These are phyloP conservation scores for Varroa destructor DNA, from an alignment of 1,140 invertebrate genomes.

Conservation along the genomic window DNA sequence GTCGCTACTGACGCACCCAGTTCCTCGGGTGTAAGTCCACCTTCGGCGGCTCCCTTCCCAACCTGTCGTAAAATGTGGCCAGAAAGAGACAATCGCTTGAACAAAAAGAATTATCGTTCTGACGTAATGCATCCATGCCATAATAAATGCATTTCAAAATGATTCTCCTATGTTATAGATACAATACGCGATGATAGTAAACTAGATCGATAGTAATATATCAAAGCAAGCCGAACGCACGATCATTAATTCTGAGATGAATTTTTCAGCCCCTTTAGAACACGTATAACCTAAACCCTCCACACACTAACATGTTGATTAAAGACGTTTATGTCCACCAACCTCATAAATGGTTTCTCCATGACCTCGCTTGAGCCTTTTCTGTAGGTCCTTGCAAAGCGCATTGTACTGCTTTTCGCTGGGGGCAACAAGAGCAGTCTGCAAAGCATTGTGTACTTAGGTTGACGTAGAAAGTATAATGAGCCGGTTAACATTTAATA, in stretches of 20 bases:
- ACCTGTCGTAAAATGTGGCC: conserved; percentile 31
- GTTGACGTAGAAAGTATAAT: too few relatives aligned
- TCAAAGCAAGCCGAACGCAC: too few relatives aligned
- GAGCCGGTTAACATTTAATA: too few relatives aligned
- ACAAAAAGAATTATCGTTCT: not conserved
- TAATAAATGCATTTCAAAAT: not conserved
- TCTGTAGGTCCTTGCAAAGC: conserved; percentile 58
- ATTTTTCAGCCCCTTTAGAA: too few relatives aligned
- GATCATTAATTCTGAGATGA: too few relatives aligned
- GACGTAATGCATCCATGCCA: not conserved
- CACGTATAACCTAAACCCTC: too few relatives aligned
- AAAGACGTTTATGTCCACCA: conserved; percentile 11
- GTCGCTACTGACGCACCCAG: conserved; percentile 77
- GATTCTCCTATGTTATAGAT: not conserved
- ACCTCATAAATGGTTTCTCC: conserved; percentile 91
- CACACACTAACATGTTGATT: too few relatives aligned
- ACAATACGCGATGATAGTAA: too few relatives aligned
- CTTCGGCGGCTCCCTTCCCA: conserved; percentile 53
- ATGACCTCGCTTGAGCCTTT: conserved; percentile 68
- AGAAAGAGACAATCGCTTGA: conserved; percentile 16
- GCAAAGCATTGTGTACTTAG: not conserved
- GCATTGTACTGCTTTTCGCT: conserved; percentile 69
- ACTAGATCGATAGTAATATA: too few relatives aligned
- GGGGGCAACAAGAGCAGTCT: conserved; percentile 58
- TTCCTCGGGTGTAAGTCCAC: conserved; percentile 69